Evolutionary conservation across 2,113 vertebrate species (phyloP), one percentile per base, ranked within the genome.

Genomic region (Hipposideros armiger): DNA sequence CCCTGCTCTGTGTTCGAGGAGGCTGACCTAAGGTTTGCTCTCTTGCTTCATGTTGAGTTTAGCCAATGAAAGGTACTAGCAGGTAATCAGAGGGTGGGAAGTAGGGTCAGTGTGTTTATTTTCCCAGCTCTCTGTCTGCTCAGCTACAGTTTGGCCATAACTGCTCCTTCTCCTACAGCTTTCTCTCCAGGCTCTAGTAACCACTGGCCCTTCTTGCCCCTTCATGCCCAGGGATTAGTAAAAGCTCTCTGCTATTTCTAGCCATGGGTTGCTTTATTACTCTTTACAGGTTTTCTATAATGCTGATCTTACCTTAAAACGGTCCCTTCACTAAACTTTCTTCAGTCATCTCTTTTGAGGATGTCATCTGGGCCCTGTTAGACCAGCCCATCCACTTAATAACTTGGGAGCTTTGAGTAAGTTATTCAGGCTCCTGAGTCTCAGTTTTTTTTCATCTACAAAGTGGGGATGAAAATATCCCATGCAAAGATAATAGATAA

Each of bases 321-420:
- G 13, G 1, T 85, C 11, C 50, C 9, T 72, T 67, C 30, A 42
- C 88, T 93, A 76, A 91, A 81, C n/a, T 81, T 52, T 60, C 32
- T 90, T 96, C 58, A 45, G 11, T 76, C 17, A 80, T 60, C 7
- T 73, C 30, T 70, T 93, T 87, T 64, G 50, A 78, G 50, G 13
- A 28, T 88, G 13, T 86, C 83, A 69, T 85, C 11, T 93, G 54
- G 50, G 64, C 15, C 78, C 60, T 69, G 22, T 36, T 93, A 69
- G 28, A 81, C 10, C 13, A 70, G n/a, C 47, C 20, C 9, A 74
- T 56, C 30, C 10, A 14, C 13, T 77, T 86, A 77, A 70, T 66
- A 77, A 30, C 40, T 86, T 93, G 76, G 73, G 32, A 77, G 82
- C n/a, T 89, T 85, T 82, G 54, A 77, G 28, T 19, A 96, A 91